Conservation (phyloP, 53 echinoderm and acorn worm genomes). For the Henricia sp. region DNA sequence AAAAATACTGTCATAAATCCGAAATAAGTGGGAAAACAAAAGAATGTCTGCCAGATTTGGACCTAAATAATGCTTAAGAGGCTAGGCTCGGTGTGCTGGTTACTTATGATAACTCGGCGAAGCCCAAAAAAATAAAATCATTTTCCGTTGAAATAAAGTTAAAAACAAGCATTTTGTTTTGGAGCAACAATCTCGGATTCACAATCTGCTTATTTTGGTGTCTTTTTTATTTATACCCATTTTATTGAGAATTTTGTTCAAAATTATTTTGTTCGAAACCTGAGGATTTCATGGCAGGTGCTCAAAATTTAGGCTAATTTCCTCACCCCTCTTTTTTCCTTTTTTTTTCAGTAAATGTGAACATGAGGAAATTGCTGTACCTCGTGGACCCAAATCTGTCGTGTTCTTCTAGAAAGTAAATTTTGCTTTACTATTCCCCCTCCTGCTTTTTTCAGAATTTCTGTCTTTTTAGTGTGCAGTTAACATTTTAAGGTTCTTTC, state of each 20-base stretch:
- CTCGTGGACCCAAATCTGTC: too few relatives aligned
- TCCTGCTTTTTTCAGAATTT: too few relatives aligned
- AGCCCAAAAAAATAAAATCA: not conserved
- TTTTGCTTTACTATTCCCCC: too few relatives aligned
- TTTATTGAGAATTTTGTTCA: not conserved
- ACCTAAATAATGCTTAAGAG: conserved; percentile 10
- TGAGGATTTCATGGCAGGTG: not conserved
- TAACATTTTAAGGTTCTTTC: too few relatives aligned
- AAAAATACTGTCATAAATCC: not conserved
- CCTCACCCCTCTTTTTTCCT: not conserved
- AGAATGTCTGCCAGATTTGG: not conserved
- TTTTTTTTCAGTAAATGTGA: not conserved
- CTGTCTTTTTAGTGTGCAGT: too few relatives aligned
- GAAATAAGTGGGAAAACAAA: conserved; percentile 10
- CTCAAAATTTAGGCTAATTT: not conserved
- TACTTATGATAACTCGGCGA: conserved; percentile 31
- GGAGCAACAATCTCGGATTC: conserved; percentile 25
- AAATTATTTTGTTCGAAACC: not conserved
- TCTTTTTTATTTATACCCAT: not conserved
- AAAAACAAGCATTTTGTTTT: conserved; percentile 49
- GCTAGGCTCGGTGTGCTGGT: conserved; percentile 7
- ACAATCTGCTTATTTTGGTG: not conserved
- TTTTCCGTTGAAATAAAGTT: conserved; percentile 56
- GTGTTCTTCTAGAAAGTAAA: too few relatives aligned
- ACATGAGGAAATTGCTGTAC: not conserved